These are phyloP conservation scores for Adelphocoris suturalis DNA, from an alignment of 2,888 invertebrate species.

Conservation along the genomic window DNA sequence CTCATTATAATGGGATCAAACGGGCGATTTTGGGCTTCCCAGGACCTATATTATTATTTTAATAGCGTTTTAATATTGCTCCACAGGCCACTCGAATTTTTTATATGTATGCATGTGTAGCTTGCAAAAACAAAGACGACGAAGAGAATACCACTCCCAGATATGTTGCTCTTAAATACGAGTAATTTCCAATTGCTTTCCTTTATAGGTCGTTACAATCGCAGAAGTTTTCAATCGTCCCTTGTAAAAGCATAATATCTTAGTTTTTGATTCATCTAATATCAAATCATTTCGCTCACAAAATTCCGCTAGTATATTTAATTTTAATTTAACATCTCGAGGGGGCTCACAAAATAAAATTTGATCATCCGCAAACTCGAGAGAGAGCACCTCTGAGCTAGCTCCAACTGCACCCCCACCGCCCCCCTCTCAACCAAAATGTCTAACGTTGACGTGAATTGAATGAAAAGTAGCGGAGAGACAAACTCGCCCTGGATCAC, in stretches of 20 bases:
- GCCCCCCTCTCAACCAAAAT: no score
- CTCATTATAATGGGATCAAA: no score
- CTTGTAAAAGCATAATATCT: background rate
- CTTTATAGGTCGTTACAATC: background rate
- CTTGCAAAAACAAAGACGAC: background rate
- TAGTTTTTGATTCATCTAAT: background rate
- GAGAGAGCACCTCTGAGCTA: background rate
- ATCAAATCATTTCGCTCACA: background rate
- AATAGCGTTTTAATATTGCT: no score
- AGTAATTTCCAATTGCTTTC: background rate
- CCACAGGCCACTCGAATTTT: no score
- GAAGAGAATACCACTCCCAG: background rate
- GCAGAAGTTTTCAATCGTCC: background rate
- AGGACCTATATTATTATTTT: no score
- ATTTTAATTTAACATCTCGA: background rate
- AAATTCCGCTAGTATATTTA: background rate
- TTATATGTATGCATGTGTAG: background rate
- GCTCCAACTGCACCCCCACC: no score
- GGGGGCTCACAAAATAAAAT: background rate
- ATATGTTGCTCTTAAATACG: background rate
- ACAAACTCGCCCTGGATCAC: no score
- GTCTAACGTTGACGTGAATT: no score
- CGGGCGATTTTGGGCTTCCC: no score
- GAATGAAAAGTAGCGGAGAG: no score
- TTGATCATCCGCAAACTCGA: background rate